Percentiles rank a stretch among this genome's conserved stretches.
These are phyloP conservation scores for Danionella cerebrum DNA, from an alignment of 2,113 vertebrate species.

Conservation along the genomic window DNA sequence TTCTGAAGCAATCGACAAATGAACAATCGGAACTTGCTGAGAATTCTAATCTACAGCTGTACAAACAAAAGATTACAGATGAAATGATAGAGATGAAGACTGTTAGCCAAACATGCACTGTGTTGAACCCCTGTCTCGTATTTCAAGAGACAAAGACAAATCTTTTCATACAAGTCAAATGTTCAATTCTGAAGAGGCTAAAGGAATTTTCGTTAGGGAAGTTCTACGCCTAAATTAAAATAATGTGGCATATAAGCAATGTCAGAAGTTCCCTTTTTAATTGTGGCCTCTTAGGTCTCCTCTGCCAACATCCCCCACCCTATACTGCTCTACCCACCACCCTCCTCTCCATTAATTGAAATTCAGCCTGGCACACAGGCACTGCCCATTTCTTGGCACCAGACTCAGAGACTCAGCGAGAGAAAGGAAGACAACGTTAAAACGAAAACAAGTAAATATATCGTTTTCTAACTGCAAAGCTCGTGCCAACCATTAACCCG, in stretches of 20 bases:
- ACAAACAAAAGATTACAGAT: conserved; percentile 10
- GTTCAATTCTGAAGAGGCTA: neutral
- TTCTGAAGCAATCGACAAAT: no score
- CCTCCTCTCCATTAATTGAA: conserved; percentile 65
- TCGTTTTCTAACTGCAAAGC: conserved; percentile 51
- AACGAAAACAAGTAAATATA: conserved; percentile 50
- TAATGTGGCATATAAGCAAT: conserved; percentile 14
- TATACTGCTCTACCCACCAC: conserved; percentile 41
- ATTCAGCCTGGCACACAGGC: conserved; percentile 67
- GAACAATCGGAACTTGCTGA: no score
- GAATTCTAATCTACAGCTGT: neutral
- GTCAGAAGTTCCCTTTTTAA: conserved; percentile 49
- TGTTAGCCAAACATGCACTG: neutral
- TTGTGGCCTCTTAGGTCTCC: conserved; percentile 47
- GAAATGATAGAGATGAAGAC: neutral
- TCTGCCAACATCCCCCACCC: conserved; percentile 48
- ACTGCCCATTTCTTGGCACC: conserved; percentile 66
- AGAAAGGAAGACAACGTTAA: conserved; percentile 38
- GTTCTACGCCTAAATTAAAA: conserved; percentile 9
- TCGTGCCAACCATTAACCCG: conserved; percentile 56
- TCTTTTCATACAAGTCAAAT: neutral
- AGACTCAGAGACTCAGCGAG: conserved; percentile 43
- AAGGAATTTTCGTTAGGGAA: conserved; percentile 8
- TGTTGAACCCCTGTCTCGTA: neutral
- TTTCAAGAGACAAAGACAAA: neutral